Evolutionary conservation across 2,797 vertebrate species (phyloP).

Genomic region (Clarias fuscus): DNA sequence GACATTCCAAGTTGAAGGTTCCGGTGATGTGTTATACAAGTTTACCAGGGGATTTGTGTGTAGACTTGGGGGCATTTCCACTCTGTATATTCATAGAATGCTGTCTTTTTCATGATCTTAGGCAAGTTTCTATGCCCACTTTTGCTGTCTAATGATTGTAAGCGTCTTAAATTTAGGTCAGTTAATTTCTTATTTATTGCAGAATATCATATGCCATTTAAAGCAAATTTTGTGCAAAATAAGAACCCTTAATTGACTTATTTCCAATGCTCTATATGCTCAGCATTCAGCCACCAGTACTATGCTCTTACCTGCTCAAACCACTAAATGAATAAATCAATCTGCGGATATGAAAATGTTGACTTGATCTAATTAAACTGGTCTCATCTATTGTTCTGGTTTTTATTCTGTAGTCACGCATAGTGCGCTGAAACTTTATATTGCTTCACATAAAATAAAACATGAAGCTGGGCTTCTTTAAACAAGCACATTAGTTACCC

Average conservation of each 20-base stretch:
- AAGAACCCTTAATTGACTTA: background rate
- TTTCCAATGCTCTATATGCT: background rate
- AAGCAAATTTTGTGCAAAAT: background rate
- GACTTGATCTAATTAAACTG: background rate
- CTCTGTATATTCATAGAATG: background rate
- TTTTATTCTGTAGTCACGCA: constrained; percentile 6
- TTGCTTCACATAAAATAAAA: constrained; percentile 27
- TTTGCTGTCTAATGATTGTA: background rate
- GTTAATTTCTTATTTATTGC: background rate
- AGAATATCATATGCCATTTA: background rate
- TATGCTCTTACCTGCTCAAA: background rate
- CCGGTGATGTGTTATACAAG: background rate
- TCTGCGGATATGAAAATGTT: background rate
- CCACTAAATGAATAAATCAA: background rate
- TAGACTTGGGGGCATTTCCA: background rate
- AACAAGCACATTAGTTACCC: constrained; percentile 18
- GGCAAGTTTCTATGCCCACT: background rate
- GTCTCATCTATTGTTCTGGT: background rate
- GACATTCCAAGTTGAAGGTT: background rate
- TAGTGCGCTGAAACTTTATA: background rate
- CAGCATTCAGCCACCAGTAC: background rate
- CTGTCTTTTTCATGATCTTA: background rate
- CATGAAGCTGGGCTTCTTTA: constrained; percentile 7
- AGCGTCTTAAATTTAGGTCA: background rate
- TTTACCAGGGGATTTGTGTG: background rate